Evolutionary conservation across 2,888 invertebrate genomes (phyloP).

Genomic region (Aelia acuminata): DNA sequence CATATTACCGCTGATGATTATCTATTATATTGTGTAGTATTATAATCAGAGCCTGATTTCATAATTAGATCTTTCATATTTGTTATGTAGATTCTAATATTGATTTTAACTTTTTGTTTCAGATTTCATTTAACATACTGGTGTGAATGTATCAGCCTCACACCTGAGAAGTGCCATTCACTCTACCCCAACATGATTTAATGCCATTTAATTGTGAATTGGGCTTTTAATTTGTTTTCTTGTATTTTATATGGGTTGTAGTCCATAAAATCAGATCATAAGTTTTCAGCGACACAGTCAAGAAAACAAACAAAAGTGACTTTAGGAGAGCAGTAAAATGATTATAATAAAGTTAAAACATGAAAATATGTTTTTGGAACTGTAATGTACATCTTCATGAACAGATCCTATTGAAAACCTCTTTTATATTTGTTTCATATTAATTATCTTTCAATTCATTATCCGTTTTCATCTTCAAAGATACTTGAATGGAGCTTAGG

Average conservation of each 20-base stretch:
- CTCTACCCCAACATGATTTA: background rate
- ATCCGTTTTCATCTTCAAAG: background rate
- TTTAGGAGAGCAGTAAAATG: background rate
- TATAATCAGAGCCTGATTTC: too few species aligned
- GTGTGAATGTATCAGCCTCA: background rate
- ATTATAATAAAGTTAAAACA: background rate
- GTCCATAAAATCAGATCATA: background rate
- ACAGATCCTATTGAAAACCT: background rate
- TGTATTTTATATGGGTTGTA: background rate
- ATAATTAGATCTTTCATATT: too few species aligned
- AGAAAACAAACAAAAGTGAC: background rate
- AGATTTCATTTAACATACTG: conserved; percentile 13
- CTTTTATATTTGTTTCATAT: background rate
- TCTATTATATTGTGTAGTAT: too few species aligned
- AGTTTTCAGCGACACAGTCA: background rate
- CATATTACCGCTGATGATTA: too few species aligned
- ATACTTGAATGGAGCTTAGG: background rate
- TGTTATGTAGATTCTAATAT: background rate
- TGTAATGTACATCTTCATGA: background rate
- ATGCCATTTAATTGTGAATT: background rate
- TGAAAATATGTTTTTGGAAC: background rate
- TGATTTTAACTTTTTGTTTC: background rate
- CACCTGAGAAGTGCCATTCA: background rate
- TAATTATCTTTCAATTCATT: background rate
- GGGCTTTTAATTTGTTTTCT: background rate